Conservation (phyloP, 2,113 vertebrate species). For the Larimichthys crocea region DNA sequence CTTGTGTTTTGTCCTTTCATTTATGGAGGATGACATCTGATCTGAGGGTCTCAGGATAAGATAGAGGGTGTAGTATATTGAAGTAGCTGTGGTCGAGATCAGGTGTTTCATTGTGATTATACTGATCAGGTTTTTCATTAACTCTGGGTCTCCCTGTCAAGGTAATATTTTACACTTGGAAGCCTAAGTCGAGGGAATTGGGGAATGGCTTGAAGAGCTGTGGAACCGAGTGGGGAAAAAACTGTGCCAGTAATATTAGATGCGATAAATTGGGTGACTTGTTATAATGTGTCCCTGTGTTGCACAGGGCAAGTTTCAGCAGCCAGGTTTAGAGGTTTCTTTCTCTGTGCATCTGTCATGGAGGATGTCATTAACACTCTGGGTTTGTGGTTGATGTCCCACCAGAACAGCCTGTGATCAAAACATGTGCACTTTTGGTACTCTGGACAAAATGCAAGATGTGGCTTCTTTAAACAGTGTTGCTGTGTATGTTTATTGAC, state of each 20-base stretch:
- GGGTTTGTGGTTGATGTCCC: constrained; percentile 1
- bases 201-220: neutral
- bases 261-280: constrained; percentile 25
- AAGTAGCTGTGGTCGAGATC: neutral
- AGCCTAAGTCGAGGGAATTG: neutral
- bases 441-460: neutral
- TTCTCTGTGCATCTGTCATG: neutral
- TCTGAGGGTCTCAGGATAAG: neutral
- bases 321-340: constrained; percentile 4
- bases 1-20: neutral
- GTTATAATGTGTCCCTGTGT: constrained; percentile 17
- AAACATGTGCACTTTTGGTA: neutral
- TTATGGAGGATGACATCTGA: neutral
- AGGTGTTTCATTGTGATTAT: constrained; percentile 1
- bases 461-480: neutral
- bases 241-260: neutral
- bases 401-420: neutral
- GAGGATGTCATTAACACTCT: neutral
- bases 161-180: neutral
- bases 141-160: neutral
- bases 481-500: neutral
- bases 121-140: constrained; percentile 11
- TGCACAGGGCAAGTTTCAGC: neutral
- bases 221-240: constrained; percentile 5
- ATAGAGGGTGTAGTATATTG: neutral